Base-by-base conservation (phyloP, 1,140 invertebrate species). In the Lamellibrachia luymesi region DNA sequence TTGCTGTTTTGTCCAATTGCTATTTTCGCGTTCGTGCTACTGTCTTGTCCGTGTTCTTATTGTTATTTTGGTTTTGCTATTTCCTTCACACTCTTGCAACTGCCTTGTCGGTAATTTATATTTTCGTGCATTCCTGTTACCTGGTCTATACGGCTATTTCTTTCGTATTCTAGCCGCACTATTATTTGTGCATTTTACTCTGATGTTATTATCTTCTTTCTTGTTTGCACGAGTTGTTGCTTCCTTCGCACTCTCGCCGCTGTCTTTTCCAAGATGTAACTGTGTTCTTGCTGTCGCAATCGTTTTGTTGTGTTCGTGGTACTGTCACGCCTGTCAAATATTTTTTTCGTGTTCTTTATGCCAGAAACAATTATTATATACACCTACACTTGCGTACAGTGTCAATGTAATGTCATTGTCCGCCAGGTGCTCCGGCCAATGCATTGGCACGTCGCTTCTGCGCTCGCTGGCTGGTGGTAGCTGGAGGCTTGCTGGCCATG, bases 361-460 rank as follows among this genome's bases (percentile, higher is more conserved):
- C 27, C 89, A 27, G 17, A 90, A 90, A 90, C 17, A 27, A 17
- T 22, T 90, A 17, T 90, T 90, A 22, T 22, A 17, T 90, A 17
- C 89, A 90, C 17, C 38, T 1, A 38, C 38, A 38, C 38, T 38
- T 38, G 38, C 38, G 38, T 38, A 38, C 38, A 38, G 38, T 38
- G 38, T 38, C 38, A 38, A 38, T 38, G 38, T 38, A 38, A 38
- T 38, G 38, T 38, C 38, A 38, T 38, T 38, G 13, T 80, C 25
- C 8, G 7, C 64, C 64, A 80, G 64, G 64, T 80, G 64, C 64
- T 80, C 64, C 64, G 64, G 64, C 64, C 64, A 80, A 80, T 80
- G 64, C 64, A 8, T 17, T 80, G 91, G 49, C 91, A 4, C 91
- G 91, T 91, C 51, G 91, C 91, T 91, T 91, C 91, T 91, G 51